phyloP scores from a whole-genome alignment of 2,797 vertebrate species.

The Sebastes cheni region DNA sequence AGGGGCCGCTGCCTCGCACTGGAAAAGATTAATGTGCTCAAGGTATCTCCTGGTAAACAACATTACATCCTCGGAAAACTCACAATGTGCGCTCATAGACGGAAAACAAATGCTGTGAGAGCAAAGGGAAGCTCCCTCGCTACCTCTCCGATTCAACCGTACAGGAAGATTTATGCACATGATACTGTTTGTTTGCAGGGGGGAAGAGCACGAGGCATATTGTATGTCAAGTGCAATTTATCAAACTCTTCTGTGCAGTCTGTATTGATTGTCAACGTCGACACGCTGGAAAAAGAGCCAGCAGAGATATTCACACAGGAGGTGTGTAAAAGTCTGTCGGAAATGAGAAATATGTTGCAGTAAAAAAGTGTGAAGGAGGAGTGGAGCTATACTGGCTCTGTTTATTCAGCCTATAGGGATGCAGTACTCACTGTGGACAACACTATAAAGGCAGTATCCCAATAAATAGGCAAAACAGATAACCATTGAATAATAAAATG shows the following conservation, averaged over 20 bases:
- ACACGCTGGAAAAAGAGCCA: slow-evolving; percentile 25
- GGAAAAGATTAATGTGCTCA: slow-evolving; percentile 72
- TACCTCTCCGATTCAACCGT: slow-evolving; percentile 56
- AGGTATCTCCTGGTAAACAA: slow-evolving; percentile 65
- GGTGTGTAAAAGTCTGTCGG: slow-evolving; percentile 7
- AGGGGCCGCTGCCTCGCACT: slow-evolving; percentile 41
- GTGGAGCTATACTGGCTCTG: neutral
- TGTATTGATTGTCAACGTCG: slow-evolving; percentile 66
- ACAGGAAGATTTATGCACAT: slow-evolving; percentile 74
- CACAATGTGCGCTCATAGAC: slow-evolving; percentile 30
- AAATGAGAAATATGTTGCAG: slow-evolving; percentile 30
- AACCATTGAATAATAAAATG: neutral
- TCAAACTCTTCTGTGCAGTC: slow-evolving; percentile 64
- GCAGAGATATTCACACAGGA: slow-evolving; percentile 30
- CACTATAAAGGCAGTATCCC: neutral
- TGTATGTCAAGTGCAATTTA: slow-evolving; percentile 70
- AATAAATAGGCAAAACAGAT: neutral
- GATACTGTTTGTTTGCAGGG: slow-evolving; percentile 72
- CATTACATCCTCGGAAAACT: slow-evolving; percentile 57
- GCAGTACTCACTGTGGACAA: neutral
- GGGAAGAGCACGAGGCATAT: slow-evolving; percentile 57
- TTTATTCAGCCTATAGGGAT: neutral
- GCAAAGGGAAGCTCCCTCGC: slow-evolving; percentile 62
- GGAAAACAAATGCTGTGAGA: slow-evolving; percentile 65
- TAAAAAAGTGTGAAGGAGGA: neutral